These are phyloP conservation scores for Caenorhabditis brenneri DNA, from an alignment of 1,140 invertebrate species.

Conservation along the genomic window DNA sequence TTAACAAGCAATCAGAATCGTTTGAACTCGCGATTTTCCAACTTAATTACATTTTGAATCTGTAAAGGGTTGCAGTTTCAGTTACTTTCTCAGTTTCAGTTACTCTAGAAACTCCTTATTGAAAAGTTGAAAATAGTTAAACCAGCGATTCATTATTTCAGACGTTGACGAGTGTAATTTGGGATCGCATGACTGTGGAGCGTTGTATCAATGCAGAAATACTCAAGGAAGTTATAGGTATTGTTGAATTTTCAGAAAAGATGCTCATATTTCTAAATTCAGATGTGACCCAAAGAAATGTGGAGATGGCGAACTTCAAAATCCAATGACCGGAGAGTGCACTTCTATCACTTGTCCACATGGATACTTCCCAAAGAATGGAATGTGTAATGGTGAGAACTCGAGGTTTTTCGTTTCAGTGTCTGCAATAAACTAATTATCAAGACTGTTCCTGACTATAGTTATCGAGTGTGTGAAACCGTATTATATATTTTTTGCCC, in stretches of 20 bases:
- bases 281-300: conserved; percentile 77
- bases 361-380: conserved; percentile 73
- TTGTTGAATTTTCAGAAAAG: conserved; percentile 73
- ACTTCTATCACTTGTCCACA: conserved; percentile 72
- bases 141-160: conserved; percentile 67
- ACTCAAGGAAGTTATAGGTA: conserved; percentile 82
- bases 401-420: neutral
- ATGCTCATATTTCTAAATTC: neutral
- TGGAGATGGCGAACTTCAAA: conserved; percentile 70
- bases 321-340: conserved; percentile 68
- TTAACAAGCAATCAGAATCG: no score
- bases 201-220: conserved; percentile 84
- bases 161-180: conserved; percentile 90
- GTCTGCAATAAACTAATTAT: neutral
- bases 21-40: no score
- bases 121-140: neutral
- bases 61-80: no score
- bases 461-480: neutral
- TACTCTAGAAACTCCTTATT: neutral
- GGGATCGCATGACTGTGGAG: conserved; percentile 82
- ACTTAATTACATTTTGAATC: no score
- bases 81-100: no score
- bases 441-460: neutral
- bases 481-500: no score
- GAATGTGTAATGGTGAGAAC: conserved; percentile 74